These are phyloP conservation scores for Nemapogon koenigi DNA, from an alignment of 2,888 invertebrate genomes.

Conservation along the genomic window DNA sequence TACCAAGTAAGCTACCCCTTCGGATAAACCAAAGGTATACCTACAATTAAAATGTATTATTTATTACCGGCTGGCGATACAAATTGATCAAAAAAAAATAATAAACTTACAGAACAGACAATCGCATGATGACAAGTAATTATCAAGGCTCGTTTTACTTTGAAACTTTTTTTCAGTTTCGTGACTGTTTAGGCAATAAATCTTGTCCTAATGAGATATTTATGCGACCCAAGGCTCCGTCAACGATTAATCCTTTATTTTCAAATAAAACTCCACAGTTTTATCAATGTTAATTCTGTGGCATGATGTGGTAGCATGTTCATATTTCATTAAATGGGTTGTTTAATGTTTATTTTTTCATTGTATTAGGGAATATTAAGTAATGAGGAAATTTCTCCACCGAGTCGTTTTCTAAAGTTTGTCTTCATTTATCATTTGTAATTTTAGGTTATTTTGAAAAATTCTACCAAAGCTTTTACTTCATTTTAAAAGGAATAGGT, in stretches of 20 bases:
- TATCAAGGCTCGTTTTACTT: conserved; percentile 49
- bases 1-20: too few relatives aligned
- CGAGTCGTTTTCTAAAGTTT: too few relatives aligned
- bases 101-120: conserved; percentile 39
- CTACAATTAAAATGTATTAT: too few relatives aligned
- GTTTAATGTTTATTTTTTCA: background rate
- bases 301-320: conserved; percentile 11
- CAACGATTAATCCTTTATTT: conserved; percentile 55
- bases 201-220: conserved; percentile 61
- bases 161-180: conserved; percentile 51
- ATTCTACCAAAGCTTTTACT: too few relatives aligned
- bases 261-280: conserved; percentile 32
- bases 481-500: too few relatives aligned
- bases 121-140: conserved; percentile 63
- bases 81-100: background rate
- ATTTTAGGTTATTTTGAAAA: too few relatives aligned
- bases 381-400: too few relatives aligned
- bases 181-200: conserved; percentile 58
- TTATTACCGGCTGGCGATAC: too few relatives aligned
- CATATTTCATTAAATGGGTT: conserved; percentile 7
- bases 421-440: too few relatives aligned
- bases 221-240: conserved; percentile 49
- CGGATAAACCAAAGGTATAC: too few relatives aligned
- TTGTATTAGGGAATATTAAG: too few relatives aligned
- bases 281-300: conserved; percentile 29